These are phyloP conservation scores for Perognathus longimembris DNA, from an alignment of 2,113 vertebrate genomes.

Conservation along the genomic window DNA sequence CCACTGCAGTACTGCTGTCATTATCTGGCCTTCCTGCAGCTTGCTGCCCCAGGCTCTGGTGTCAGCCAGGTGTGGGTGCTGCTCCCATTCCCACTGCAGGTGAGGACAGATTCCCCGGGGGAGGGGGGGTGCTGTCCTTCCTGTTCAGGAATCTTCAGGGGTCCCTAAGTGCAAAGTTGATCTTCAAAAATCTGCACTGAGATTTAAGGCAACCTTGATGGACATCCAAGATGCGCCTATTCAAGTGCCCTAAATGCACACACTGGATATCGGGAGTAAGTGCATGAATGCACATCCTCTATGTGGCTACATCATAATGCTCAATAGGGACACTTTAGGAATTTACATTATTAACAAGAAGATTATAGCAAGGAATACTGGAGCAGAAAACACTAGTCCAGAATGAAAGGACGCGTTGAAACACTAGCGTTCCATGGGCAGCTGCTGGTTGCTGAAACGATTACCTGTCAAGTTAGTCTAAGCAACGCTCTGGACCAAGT, in stretches of 20 bases:
- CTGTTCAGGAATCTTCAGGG: not conserved
- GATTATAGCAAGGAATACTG: not conserved
- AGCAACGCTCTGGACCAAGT: not conserved
- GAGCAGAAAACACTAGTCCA: not conserved
- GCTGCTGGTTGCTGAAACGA: not conserved
- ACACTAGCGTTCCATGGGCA: not conserved
- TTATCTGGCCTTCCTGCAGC: not conserved
- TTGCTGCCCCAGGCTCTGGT: not conserved
- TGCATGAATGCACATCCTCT: not conserved
- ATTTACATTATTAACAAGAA: not conserved
- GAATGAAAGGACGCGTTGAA: not conserved
- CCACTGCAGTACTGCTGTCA: not conserved
- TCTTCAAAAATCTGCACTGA: not conserved
- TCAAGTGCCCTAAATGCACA: not conserved
- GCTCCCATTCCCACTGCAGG: accelerated
- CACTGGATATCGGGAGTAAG: too few species aligned
- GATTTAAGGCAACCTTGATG: not conserved
- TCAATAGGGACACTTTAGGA: not conserved
- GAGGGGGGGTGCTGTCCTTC: too few species aligned
- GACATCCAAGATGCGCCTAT: not conserved
- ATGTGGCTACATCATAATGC: not conserved
- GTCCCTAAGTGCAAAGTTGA: not conserved
- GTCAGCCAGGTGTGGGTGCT: not conserved
- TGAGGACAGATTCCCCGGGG: not conserved
- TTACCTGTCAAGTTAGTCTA: too few species aligned